These are phyloP conservation scores for Oreotrochilus melanogaster DNA, from an alignment of 2,113 vertebrate genomes.

Conservation along the genomic window DNA sequence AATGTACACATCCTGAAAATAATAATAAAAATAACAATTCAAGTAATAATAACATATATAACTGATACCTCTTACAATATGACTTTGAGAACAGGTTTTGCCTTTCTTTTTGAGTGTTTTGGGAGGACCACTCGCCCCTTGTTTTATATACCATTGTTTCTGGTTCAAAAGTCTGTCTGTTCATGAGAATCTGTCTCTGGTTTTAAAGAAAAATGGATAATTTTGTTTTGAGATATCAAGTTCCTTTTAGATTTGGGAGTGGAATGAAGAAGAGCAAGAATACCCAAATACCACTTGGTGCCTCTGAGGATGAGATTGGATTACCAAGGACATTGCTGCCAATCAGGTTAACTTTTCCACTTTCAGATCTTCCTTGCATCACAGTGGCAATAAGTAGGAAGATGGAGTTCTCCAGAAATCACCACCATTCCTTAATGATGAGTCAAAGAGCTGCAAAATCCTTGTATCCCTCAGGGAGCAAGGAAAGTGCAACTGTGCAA, in stretches of 20 bases:
- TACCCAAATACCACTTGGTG: neutral
- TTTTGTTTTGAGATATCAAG: neutral
- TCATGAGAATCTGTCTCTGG: neutral
- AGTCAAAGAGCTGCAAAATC: neutral
- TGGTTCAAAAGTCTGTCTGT: neutral
- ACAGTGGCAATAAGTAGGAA: neutral
- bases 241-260: neutral
- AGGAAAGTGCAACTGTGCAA: neutral
- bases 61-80: neutral
- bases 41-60: neutral
- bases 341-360: neutral
- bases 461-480: neutral
- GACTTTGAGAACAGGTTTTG: neutral
- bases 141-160: neutral
- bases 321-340: neutral
- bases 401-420: neutral
- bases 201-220: neutral
- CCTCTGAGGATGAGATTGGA: neutral
- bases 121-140: neutral
- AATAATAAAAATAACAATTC: neutral
- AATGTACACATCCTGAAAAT: neutral
- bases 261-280: slow-evolving; percentile 37
- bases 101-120: neutral
- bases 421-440: neutral
- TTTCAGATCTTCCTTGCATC: neutral